Evolutionary conservation across 2,113 vertebrate species (phyloP).

Genomic region (Lamprotornis superbus): DNA sequence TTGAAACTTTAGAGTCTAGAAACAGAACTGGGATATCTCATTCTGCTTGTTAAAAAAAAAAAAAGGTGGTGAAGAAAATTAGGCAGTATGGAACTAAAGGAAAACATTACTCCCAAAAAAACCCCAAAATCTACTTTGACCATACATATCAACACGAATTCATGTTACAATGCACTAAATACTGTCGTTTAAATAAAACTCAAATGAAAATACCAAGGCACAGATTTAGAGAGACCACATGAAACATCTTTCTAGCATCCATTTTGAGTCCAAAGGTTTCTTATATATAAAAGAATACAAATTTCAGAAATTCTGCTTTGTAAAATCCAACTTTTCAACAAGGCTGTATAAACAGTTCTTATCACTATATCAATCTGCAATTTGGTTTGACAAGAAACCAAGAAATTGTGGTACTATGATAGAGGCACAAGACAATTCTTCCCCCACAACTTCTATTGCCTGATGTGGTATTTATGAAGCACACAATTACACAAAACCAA

Average conservation of each 20-base stretch:
- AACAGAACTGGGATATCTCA: neutral
- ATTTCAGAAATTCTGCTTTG: neutral
- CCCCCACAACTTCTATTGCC: neutral
- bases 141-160: neutral
- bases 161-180: neutral
- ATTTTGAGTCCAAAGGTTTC: neutral
- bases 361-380: neutral
- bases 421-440: neutral
- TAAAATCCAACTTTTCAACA: neutral
- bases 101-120: neutral
- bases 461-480: neutral
- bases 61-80: neutral
- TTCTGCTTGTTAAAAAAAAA: neutral
- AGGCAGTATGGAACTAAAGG: neutral
- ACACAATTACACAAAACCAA: neutral
- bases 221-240: neutral
- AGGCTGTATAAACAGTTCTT: neutral
- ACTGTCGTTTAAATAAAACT: neutral
- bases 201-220: neutral
- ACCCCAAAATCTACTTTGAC: neutral
- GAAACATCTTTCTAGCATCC: neutral
- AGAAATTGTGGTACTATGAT: rapidly evolving
- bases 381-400: neutral
- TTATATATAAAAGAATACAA: neutral
- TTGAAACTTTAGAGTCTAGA: neutral